Evolutionary conservation across 2,113 vertebrate species (phyloP).

Genomic region (Nicator chloris): DNA sequence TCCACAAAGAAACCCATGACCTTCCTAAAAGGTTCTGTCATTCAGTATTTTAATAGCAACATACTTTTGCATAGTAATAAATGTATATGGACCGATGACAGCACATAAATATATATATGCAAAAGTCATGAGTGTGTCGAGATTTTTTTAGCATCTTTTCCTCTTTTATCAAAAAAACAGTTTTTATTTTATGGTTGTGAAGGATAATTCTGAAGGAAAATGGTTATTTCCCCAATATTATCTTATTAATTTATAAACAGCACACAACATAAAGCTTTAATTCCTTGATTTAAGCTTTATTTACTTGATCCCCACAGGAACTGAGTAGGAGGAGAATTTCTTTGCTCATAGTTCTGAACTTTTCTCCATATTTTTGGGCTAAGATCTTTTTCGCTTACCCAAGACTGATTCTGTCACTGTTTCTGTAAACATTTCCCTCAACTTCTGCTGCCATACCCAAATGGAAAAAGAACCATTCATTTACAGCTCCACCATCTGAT

Average conservation of each 20-base stretch:
- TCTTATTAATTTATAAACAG: neutral
- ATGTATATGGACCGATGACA: neutral
- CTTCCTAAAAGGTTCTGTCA: neutral
- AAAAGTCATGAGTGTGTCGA: neutral
- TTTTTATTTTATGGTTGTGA: neutral
- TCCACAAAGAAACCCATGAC: neutral
- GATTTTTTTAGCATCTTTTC: neutral
- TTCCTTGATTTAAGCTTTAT: neutral
- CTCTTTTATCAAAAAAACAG: neutral
- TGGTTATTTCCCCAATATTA: neutral
- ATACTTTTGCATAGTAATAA: neutral
- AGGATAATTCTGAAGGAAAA: neutral
- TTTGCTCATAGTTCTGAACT: neutral
- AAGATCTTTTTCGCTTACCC: neutral
- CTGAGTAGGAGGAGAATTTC: neutral
- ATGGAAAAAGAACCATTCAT: neutral
- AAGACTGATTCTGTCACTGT: neutral
- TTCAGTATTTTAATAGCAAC: neutral
- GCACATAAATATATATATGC: rapidly evolving
- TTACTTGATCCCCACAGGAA: neutral
- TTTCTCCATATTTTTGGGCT: neutral
- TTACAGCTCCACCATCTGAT: neutral
- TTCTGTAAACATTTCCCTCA: neutral
- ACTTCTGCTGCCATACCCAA: neutral
- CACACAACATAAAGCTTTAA: neutral